Evolutionary conservation across 2,888 invertebrate genomes (phyloP), one percentile per base, ranked within the genome.

Genomic region (Polydrusus pterygomalis): DNA sequence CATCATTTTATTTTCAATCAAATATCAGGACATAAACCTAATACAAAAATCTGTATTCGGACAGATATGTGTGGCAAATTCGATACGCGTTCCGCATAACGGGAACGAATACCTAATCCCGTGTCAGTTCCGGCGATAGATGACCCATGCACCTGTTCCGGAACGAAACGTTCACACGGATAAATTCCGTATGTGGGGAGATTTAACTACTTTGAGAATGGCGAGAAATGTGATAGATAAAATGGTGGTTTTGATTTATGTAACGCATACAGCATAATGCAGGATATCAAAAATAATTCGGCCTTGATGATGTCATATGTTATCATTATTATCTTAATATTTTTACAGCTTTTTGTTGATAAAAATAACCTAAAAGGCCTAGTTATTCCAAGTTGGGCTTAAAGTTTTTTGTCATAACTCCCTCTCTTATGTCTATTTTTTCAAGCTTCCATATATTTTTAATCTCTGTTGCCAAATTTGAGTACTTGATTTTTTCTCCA

Each of bases 11-110:
- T 54, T 54, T 54, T 30, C 54, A 54, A 54, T 54, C 54, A 54
- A 54, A n/a, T 54, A 54, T 54, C 54, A 54, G 11, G 54, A 25
- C 54, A 54, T 54, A 63, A 63, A 51, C 54, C 43, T 63, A 67
- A 65, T 65, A 72, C 58, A 67, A 72, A 72, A 72, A 72, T 72
- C 72, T 72, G 72, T 72, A 72, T 72, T 62, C 68, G 68, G 74
- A 67, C 62, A 67, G 51, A 47, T 60, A 51, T 68, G 51, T 51
- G 54, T 54, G 25, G 54, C 54, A 30, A 54, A 54, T 54, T 54
- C 54, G 56, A 43, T 40, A 68, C 54, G 67, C 17, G 34, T 56
- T 45, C 18, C 72, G 54, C 72, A 65, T 43, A 51, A 51, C 34
- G 68, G 60, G 62, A 74, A 47, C 65, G 65, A 45, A 60, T 64